Base-by-base conservation (phyloP, 1,140 invertebrate species). In the Sinella curviseta region DNA sequence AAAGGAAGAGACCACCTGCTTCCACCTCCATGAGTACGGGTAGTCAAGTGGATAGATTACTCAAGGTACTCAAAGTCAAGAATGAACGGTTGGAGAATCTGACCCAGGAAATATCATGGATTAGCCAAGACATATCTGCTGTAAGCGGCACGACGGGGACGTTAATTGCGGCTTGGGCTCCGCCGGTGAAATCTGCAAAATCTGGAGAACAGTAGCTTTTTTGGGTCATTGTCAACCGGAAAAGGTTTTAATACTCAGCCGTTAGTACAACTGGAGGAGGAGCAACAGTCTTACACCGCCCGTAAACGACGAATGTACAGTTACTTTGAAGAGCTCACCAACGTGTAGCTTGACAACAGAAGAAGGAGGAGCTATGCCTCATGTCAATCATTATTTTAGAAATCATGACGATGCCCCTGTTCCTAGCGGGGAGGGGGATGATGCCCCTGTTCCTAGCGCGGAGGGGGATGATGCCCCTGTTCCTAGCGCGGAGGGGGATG, bases 321-420 rank as follows among this genome's bases (percentile, higher is more conserved):
- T 8, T 94, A 97, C 87, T 96, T 96, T 87, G 93, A 96, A 78
- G 95, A 97, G 86, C 93, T 97, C 85, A 93, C 94, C 54, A 90
- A 94, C 84, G 94, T 93, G 85, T 97, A 97, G 86, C 94, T 96
- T 84, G 89, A 90, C 24, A 90, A 91, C 16, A 89, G 94, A 60
- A n/a, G n/a, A n/a, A n/a, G n/a, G n/a, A n/a, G n/a, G n/a, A 90
- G 92, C 3, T 92, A 92, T 94, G 24, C 88, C 91, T 20, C 8
- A 48, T 48, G 8, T 84, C 84, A 57, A 83, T 85, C n/a, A 86
- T 87, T 39, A 54, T 54, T 14, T 54, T n/a, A 4, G 12, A 4
- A 67, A 30, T 83, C 67, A 20, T 35, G 65, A 78, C 74, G 74
- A 80, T 83, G 31, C 83, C 78, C 55, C 85, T 83, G 82, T 85